phyloP scores from a whole-genome alignment of 2,888 invertebrate species.

The Ophion costatus region DNA sequence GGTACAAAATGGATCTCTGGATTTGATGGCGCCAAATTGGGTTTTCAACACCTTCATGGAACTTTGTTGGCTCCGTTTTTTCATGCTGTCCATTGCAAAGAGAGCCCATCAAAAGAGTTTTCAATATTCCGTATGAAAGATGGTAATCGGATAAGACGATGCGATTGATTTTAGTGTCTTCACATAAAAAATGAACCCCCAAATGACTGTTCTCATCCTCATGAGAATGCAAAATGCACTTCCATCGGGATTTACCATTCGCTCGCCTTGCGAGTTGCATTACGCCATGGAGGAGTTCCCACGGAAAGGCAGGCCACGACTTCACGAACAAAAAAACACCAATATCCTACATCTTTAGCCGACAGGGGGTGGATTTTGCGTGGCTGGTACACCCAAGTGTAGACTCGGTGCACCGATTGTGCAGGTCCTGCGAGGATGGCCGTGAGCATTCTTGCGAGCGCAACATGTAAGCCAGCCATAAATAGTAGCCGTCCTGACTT shows the following conservation, averaged over 20 bases:
- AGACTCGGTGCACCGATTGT: constrained; percentile 6
- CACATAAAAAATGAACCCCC: too few relatives aligned
- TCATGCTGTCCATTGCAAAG: too few relatives aligned
- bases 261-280: background rate
- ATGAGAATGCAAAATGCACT: background rate
- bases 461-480: constrained; percentile 61
- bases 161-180: too few relatives aligned
- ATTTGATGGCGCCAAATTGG: background rate
- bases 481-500: constrained; percentile 60
- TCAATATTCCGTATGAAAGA: too few relatives aligned
- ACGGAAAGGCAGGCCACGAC: background rate
- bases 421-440: constrained; percentile 41
- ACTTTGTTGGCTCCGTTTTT: too few relatives aligned
- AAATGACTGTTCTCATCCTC: too few relatives aligned
- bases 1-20: background rate
- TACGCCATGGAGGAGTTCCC: too few relatives aligned
- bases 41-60: too few relatives aligned
- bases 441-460: constrained; percentile 58
- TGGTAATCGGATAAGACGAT: background rate
- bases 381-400: background rate
- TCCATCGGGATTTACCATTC: background rate
- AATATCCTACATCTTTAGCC: background rate
- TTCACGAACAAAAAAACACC: background rate
- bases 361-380: background rate
- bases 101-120: too few relatives aligned